phyloP scores from a whole-genome alignment of 2,888 invertebrate genomes.

The Drosophila borborema region DNA sequence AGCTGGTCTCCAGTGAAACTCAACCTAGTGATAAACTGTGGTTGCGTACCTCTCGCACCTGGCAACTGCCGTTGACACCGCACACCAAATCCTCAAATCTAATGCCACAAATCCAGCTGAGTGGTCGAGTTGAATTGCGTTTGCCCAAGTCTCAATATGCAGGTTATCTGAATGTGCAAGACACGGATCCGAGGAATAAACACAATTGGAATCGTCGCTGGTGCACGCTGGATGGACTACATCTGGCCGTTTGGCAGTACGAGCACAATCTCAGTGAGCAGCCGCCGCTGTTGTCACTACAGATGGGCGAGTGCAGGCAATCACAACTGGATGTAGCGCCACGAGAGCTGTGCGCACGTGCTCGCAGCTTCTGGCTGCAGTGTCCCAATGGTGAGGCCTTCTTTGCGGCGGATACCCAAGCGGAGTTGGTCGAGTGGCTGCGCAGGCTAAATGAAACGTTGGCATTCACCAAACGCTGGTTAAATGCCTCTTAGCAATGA shows the following conservation, averaged over 20 bases:
- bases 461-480: slow-evolving; percentile 85
- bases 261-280: slow-evolving; percentile 84
- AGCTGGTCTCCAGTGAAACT: slow-evolving; percentile 60
- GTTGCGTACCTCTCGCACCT: slow-evolving; percentile 69
- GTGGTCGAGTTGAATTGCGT: slow-evolving; percentile 74
- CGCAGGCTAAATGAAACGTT: slow-evolving; percentile 85
- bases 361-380: slow-evolving; percentile 76
- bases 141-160: slow-evolving; percentile 73
- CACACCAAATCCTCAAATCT: slow-evolving; percentile 77
- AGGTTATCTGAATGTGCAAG: slow-evolving; percentile 86
- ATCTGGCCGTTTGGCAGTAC: slow-evolving; percentile 86
- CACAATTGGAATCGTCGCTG: slow-evolving; percentile 87
- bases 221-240: slow-evolving; percentile 86
- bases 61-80: slow-evolving; percentile 64
- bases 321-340: slow-evolving; percentile 81
- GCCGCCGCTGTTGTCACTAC: slow-evolving; percentile 82
- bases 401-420: slow-evolving; percentile 85
- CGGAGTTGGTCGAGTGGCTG: slow-evolving; percentile 86
- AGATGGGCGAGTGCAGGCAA: slow-evolving; percentile 79
- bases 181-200: slow-evolving; percentile 82
- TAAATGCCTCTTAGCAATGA: slow-evolving; percentile 44
- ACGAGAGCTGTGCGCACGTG: slow-evolving; percentile 86
- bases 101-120: slow-evolving; percentile 68
- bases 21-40: slow-evolving; percentile 63
- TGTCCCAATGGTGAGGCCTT: slow-evolving; percentile 72